Percentiles rank a stretch among this genome's conserved stretches.
Evolutionary conservation across 2,797 vertebrate genomes (phyloP).

Genomic region (Syngnathus rostellatus): DNA sequence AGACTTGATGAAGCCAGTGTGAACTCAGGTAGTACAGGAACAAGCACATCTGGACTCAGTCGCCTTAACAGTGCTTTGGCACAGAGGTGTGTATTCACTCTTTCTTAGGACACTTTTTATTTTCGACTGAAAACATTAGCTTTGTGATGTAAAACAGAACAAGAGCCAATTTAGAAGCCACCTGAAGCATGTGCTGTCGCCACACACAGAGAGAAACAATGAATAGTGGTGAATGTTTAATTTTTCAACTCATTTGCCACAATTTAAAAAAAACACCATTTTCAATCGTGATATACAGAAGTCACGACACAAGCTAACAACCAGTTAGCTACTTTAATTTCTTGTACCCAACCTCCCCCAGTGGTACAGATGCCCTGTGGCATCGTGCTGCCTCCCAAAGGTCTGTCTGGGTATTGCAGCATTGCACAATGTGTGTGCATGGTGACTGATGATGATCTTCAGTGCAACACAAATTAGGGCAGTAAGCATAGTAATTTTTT

Average conservation of each 20-base stretch:
- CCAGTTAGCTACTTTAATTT: too few relatives aligned
- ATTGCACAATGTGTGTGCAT: not conserved
- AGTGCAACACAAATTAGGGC: not conserved
- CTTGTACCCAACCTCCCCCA: too few relatives aligned
- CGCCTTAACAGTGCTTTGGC: conserved; percentile 65
- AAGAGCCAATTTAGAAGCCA: not conserved
- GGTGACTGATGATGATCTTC: not conserved
- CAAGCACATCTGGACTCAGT: conserved; percentile 57
- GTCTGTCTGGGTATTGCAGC: not conserved
- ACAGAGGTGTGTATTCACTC: conserved; percentile 54
- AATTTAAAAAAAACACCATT: not conserved
- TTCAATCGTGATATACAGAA: not conserved
- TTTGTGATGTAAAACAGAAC: not conserved
- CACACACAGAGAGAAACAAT: not conserved
- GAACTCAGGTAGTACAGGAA: conserved; percentile 70
- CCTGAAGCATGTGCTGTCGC: not conserved
- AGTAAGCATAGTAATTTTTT: not conserved
- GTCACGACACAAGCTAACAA: not conserved
- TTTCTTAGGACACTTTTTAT: not conserved
- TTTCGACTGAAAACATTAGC: not conserved
- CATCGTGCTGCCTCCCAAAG: not conserved
- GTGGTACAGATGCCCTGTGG: too few relatives aligned
- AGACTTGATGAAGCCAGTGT: conserved; percentile 68
- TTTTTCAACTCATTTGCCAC: not conserved
- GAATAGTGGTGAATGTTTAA: not conserved